Base-by-base conservation (phyloP, 2,888 invertebrate species). In the Archips crataeganus region DNA sequence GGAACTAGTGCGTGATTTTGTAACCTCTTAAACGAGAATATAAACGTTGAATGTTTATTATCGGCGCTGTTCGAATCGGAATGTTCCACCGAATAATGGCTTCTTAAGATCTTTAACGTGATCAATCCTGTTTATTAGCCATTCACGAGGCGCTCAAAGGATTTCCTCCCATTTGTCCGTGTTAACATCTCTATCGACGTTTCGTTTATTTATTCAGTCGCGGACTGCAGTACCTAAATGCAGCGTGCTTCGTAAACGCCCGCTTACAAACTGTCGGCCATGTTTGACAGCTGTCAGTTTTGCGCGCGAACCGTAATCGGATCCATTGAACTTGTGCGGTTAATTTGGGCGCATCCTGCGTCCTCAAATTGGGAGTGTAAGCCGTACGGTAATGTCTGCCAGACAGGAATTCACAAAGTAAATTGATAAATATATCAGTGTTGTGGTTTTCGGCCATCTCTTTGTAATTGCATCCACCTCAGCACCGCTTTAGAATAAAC, bases 271-370 rank as follows among this genome's bases (percentile, higher is more conserved):
- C 42, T 42, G 61, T 23, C 76, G 74, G 77, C 69, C 70, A 71
- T 78, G 77, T 77, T 78, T 78, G 79, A 78, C 77, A 78, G 74
- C 76, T 80, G 78, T 77, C 79, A 78, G 75, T 76, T 61, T 63
- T 69, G 34, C 69, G 75, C 70, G 75, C 68, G 71, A 75, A 79
- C 74, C 70, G 71, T 62, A 66, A 75, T n/a, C 71, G 70, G 71
- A 75, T 66, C 72, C 57, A 73, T 49, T 61, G 34, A 13, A 36
- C 63, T 2, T 47, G 42, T 54, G 34, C 13, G 10, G 45, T 76
- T 75, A 75, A 77, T 74, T 75, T 75, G 60, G 71, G 71, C 69
- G 15, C 72, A 66, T 73, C 62, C 64, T 61, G 63, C 69, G 64
- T 54, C 61, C 45, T 68, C 70, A 71, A 32, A 10, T 62, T 32